Conservation (phyloP, 2,113 vertebrate species). For the Riparia riparia region DNA sequence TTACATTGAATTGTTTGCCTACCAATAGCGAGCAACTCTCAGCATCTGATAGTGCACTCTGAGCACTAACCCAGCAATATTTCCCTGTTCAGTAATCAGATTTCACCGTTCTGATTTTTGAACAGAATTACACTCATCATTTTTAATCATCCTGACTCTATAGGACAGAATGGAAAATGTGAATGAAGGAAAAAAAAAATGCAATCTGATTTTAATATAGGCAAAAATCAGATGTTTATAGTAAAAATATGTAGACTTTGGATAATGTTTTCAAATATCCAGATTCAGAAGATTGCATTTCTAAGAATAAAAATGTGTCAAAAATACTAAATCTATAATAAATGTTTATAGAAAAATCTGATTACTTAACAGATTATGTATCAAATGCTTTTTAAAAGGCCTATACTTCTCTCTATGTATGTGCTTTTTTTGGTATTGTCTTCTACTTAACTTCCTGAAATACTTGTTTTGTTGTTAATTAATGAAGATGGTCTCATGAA, state of each 20-base stretch:
- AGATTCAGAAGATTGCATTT: not conserved
- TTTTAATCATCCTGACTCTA: not conserved
- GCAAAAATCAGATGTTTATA: not conserved
- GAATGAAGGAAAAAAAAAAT: not conserved
- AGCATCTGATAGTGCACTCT: not conserved
- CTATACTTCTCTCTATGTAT: not conserved
- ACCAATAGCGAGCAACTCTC: not conserved
- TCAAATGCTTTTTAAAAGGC: not conserved
- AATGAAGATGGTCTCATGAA: not conserved
- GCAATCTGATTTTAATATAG: not conserved
- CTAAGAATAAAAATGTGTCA: not conserved
- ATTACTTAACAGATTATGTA: not conserved
- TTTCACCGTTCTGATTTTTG: not conserved
- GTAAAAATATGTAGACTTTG: not conserved
- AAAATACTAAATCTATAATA: not conserved
- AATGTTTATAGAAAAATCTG: not conserved
- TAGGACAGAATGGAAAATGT: not conserved
- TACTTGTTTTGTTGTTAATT: not conserved
- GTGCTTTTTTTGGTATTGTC: not conserved
- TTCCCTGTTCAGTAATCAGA: not conserved
- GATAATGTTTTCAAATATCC: not conserved
- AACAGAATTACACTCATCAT: not conserved
- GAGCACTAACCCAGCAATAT: not conserved
- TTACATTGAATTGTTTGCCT: not conserved
- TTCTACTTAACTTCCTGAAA: not conserved